A percentile compares a stretch with the other conserved stretches of the same genome.
These are phyloP conservation scores for Clamator glandarius DNA, from an alignment of 2,797 vertebrate species.

Conservation along the genomic window DNA sequence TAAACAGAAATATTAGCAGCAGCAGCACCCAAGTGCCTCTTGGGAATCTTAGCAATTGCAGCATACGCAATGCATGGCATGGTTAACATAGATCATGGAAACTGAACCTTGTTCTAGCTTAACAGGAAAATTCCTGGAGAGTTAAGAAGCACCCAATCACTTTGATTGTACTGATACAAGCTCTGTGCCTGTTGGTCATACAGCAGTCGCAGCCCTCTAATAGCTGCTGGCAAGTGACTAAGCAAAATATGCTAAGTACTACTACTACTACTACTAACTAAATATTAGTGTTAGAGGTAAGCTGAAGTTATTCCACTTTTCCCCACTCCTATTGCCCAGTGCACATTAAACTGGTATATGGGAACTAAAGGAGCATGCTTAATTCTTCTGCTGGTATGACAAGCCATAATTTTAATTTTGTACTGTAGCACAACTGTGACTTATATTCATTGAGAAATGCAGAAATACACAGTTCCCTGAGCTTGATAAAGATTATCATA, in stretches of 20 bases:
- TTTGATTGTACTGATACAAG: neutral
- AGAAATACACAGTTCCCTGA: neutral
- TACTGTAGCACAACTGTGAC: neutral
- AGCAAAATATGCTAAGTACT: rapidly evolving
- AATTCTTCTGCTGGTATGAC: neutral
- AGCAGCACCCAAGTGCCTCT: neutral
- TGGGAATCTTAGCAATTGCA: neutral
- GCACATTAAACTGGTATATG: rapidly evolving
- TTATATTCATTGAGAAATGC: neutral
- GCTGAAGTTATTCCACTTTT: neutral
- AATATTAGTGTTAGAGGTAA: too few species aligned
- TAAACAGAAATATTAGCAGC: neutral
- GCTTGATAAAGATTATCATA: neutral
- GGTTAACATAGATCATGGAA: neutral
- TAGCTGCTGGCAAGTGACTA: rapidly evolving
- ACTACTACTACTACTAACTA: too few species aligned
- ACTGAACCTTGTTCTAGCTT: neutral
- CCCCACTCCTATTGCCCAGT: neutral
- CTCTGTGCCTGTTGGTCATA: neutral
- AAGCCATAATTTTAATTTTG: neutral
- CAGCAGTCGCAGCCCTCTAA: neutral
- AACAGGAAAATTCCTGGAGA: neutral
- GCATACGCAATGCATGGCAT: neutral
- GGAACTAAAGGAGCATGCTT: neutral
- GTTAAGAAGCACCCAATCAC: neutral